Conservation (phyloP, 2,113 vertebrate genomes). For the Litocranius walleri region DNA sequence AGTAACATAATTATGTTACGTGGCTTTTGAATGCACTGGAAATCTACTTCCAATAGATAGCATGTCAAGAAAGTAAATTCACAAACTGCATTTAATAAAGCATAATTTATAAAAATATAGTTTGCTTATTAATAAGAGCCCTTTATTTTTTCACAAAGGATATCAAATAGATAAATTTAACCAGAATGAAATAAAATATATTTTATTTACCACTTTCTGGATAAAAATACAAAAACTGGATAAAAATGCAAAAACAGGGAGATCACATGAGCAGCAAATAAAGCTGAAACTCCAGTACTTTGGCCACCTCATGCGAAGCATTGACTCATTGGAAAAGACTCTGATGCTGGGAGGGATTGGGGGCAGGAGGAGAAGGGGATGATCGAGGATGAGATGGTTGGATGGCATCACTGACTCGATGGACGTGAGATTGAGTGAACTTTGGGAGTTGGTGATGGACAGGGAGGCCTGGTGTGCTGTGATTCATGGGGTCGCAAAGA, state of each 20-base stretch:
- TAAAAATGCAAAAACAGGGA: not conserved
- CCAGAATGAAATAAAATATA: not conserved
- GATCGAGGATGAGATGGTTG: too few relatives aligned
- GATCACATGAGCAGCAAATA: not conserved
- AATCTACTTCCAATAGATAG: not conserved
- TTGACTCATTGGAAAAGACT: too few relatives aligned
- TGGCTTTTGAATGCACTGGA: slow-evolving; percentile 1
- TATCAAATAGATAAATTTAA: not conserved
- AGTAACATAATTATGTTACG: not conserved
- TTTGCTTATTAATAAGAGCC: slow-evolving; percentile 14
- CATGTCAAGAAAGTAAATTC: not conserved
- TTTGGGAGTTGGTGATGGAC: too few relatives aligned
- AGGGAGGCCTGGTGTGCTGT: too few relatives aligned
- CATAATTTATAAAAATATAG: slow-evolving; percentile 1
- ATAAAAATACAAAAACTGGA: not conserved
- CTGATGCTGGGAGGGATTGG: too few relatives aligned
- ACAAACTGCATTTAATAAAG: not conserved
- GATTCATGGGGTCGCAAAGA: too few relatives aligned
- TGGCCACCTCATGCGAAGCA: too few relatives aligned
- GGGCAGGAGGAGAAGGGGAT: too few relatives aligned
- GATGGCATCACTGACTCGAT: too few relatives aligned
- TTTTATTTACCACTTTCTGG: not conserved
- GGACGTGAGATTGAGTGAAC: too few relatives aligned
- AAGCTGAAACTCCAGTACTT: too few relatives aligned
- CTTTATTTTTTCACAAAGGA: not conserved